Conservation (phyloP, 2,888 invertebrate species). For the Philaethria dido region DNA sequence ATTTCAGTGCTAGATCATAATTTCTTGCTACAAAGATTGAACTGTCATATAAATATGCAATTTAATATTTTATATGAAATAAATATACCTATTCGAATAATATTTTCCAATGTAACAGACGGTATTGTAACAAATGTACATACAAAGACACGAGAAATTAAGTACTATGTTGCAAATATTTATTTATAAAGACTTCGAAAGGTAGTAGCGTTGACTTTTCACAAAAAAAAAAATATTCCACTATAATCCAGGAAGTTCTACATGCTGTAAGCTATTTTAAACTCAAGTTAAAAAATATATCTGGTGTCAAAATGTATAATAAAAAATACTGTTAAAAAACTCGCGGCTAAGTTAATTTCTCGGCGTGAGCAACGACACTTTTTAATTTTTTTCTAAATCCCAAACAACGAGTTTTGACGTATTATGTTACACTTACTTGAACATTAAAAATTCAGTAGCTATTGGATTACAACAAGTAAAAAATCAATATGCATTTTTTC, state of each 20-base stretch:
- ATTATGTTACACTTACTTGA: conserved; percentile 43
- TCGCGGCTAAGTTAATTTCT: conserved; percentile 29
- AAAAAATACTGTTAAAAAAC: conserved; percentile 26
- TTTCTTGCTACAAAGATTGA: conserved; percentile 25
- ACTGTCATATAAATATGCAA: neutral
- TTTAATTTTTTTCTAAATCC: conserved; percentile 22
- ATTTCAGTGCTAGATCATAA: conserved; percentile 26
- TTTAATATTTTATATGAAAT: neutral
- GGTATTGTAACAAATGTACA: neutral
- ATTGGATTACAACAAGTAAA: conserved; percentile 37
- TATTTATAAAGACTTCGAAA: neutral
- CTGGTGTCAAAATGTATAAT: conserved; percentile 25
- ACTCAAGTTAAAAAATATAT: conserved; percentile 25
- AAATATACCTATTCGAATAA: neutral
- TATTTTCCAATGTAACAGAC: neutral
- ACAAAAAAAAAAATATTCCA: no score
- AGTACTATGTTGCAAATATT: neutral
- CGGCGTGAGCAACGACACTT: conserved; percentile 20
- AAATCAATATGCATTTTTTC: conserved; percentile 39
- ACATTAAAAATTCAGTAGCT: conserved; percentile 39
- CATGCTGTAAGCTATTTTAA: neutral
- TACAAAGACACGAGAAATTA: neutral
- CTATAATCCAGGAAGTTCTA: no score
- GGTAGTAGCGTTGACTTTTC: no score
- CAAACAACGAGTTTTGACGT: conserved; percentile 34